These are phyloP conservation scores for Echinarachnius parma DNA, from an alignment of 53 echinoderm and acorn worm species.

Conservation along the genomic window DNA sequence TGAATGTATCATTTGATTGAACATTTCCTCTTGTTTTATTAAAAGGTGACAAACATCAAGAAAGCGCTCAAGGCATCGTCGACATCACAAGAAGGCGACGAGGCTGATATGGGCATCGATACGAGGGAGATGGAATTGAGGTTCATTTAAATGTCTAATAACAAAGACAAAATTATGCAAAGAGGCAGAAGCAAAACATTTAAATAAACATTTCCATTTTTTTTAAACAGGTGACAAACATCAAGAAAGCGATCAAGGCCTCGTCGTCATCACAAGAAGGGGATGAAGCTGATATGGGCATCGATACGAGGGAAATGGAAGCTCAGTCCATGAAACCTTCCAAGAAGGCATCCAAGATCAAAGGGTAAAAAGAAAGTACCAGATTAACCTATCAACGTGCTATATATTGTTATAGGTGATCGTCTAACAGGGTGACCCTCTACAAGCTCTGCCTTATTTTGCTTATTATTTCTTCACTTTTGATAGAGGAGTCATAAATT, in stretches of 20 bases:
- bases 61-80: conserved; percentile 90
- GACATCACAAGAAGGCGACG: conserved; percentile 77
- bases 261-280: conserved; percentile 78
- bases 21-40: too few species aligned
- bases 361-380: conserved; percentile 66
- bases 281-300: conserved; percentile 85
- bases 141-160: too few species aligned
- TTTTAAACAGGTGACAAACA: conserved; percentile 82
- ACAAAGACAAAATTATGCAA: too few species aligned
- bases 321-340: conserved; percentile 67
- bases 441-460: not conserved
- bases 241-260: conserved; percentile 95
- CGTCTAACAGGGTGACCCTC: not conserved
- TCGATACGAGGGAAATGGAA: conserved; percentile 87
- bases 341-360: conserved; percentile 88
- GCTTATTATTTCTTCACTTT: not conserved
- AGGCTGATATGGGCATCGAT: conserved; percentile 87
- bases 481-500: too few species aligned
- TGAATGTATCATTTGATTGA: too few species aligned
- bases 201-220: too few species aligned
- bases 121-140: conserved; percentile 90
- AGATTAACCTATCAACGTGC: too few species aligned
- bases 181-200: too few species aligned
- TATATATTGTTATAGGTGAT: too few species aligned
- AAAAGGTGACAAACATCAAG: conserved; percentile 93